Percentiles rank a stretch among this genome's conserved stretches.
phyloP scores from a whole-genome alignment of 2,888 invertebrate genomes.

The Spodoptera exigua region DNA sequence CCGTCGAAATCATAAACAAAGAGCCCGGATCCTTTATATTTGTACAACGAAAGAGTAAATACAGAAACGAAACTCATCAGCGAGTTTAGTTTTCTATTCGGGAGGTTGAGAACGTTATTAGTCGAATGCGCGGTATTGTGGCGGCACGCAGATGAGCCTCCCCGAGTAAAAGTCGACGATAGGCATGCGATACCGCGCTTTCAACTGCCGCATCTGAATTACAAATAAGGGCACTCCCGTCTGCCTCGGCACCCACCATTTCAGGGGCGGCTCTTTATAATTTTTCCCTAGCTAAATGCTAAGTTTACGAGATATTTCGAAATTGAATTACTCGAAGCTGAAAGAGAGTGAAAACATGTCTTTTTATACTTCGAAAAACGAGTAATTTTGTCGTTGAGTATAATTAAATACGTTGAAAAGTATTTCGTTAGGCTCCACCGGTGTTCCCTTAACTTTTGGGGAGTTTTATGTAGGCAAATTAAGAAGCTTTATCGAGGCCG shows the following conservation, averaged over 20 bases:
- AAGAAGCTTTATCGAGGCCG: conserved; percentile 29
- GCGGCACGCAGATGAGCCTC: conserved; percentile 39
- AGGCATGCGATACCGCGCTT: conserved; percentile 47
- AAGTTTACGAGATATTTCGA: conserved; percentile 49
- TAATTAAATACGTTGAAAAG: conserved; percentile 52
- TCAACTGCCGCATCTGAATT: conserved; percentile 68
- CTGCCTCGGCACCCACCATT: conserved; percentile 48
- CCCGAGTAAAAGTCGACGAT: conserved; percentile 53
- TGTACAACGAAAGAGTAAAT: conserved; percentile 22
- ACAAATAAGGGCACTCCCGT: conserved; percentile 66
- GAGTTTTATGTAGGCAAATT: conserved; percentile 39
- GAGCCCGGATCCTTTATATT: conserved; percentile 14
- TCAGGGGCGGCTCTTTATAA: conserved; percentile 47
- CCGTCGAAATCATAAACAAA: conserved; percentile 3
- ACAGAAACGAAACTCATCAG: conserved; percentile 42
- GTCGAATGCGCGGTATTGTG: conserved; percentile 42
- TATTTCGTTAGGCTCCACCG: conserved; percentile 43
- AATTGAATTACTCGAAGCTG: conserved; percentile 54
- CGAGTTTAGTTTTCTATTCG: conserved; percentile 50
- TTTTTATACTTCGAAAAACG: conserved; percentile 49
- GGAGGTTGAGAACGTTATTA: conserved; percentile 46
- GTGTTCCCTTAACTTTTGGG: conserved; percentile 34
- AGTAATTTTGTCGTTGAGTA: conserved; percentile 38
- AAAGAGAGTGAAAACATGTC: conserved; percentile 53
- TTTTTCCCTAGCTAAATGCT: conserved; percentile 54